phyloP scores from a whole-genome alignment of 2,113 vertebrate species.

The Oryzias curvinotus region DNA sequence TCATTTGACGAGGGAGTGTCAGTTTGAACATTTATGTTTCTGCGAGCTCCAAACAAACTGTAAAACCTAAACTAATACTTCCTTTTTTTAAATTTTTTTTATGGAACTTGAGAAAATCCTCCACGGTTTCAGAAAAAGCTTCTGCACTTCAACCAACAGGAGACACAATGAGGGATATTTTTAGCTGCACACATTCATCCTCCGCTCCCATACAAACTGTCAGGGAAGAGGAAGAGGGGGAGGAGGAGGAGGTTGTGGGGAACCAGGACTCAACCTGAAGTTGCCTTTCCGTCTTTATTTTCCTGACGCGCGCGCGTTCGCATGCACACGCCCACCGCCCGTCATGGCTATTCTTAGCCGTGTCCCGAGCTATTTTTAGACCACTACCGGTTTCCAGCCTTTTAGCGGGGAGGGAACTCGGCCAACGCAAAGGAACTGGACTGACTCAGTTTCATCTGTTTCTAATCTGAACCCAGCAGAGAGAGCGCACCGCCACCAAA shows the following conservation, averaged over 20 bases:
- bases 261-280: slow-evolving; percentile 79
- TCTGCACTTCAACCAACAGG: too few species aligned
- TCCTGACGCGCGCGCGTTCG: slow-evolving; percentile 26
- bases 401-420: slow-evolving; percentile 84
- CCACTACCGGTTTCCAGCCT: slow-evolving; percentile 90
- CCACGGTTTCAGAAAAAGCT: too few species aligned
- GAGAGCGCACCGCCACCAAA: neutral
- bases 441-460: slow-evolving; percentile 82
- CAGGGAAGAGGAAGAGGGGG: slow-evolving; percentile 37
- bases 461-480: slow-evolving; percentile 79
- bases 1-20: too few species aligned
- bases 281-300: slow-evolving; percentile 77
- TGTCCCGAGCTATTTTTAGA: slow-evolving; percentile 90
- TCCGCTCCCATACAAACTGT: neutral
- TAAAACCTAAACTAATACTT: too few species aligned
- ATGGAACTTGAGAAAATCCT: too few species aligned
- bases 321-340: slow-evolving; percentile 45
- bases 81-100: too few species aligned
- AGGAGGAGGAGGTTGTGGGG: slow-evolving; percentile 76
- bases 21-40: too few species aligned
- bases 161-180: too few species aligned
- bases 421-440: slow-evolving; percentile 80
- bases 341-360: slow-evolving; percentile 88
- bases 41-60: too few species aligned
- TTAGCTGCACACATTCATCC: neutral